phyloP scores from a whole-genome alignment of 1,140 invertebrate species.

The Drosophila melanica region DNA sequence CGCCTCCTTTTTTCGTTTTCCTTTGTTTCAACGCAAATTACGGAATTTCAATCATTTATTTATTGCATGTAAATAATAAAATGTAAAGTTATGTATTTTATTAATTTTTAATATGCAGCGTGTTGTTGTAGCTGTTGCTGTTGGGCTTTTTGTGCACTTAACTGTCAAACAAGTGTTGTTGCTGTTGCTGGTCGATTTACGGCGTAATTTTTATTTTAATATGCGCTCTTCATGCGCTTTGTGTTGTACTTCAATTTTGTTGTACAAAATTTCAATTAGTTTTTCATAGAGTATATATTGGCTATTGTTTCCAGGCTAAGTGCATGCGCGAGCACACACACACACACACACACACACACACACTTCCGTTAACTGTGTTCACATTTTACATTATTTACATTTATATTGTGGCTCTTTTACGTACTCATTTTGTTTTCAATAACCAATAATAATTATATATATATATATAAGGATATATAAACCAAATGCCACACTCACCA shows the following conservation, averaged over 20 bases:
- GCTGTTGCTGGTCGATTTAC: constrained; percentile 35
- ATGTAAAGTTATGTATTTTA: constrained; percentile 61
- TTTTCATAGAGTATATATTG: constrained; percentile 75
- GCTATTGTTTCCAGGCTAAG: constrained; percentile 77
- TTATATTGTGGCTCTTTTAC: constrained; percentile 42
- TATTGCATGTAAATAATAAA: constrained; percentile 75
- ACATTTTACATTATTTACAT: constrained; percentile 31
- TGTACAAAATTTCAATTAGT: constrained; percentile 78
- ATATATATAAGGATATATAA: too few relatives aligned
- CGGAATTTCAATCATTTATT: constrained; percentile 81
- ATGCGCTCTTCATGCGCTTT: constrained; percentile 59
- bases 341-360: constrained; percentile 15
- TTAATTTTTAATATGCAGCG: constrained; percentile 71
- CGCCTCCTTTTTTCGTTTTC: constrained; percentile 7
- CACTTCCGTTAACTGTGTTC: constrained; percentile 37
- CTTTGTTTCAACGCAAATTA: constrained; percentile 63
- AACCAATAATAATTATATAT: constrained; percentile 51
- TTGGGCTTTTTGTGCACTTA: constrained; percentile 29
- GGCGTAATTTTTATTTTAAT: constrained; percentile 62
- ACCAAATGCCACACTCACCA: constrained; percentile 2
- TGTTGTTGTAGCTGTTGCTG: constrained; percentile 12
- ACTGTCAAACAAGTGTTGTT: constrained; percentile 20
- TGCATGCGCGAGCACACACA: constrained; percentile 32
- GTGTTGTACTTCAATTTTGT: constrained; percentile 69
- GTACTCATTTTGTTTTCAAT: constrained; percentile 50